Conservation (phyloP, 2,888 invertebrate genomes). For the Oasisia sp. region DNA sequence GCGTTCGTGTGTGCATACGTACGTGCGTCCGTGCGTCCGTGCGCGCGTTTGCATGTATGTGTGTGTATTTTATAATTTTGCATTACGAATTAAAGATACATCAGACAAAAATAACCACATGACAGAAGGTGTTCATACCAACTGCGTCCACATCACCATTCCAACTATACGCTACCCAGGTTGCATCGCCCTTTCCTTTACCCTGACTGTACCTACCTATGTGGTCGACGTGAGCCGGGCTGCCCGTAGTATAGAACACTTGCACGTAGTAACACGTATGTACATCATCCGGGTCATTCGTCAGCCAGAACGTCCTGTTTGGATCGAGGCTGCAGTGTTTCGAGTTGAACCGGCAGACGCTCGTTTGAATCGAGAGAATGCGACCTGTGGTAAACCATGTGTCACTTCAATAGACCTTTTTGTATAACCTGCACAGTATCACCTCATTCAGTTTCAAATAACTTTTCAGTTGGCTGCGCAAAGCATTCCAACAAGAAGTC, state of each 20-base stretch:
- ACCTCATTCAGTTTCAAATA: neutral
- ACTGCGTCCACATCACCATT: too few relatives aligned
- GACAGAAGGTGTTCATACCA: too few relatives aligned
- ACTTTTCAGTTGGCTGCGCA: neutral
- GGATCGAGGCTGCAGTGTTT: slow-evolving; percentile 37
- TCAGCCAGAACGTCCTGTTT: slow-evolving; percentile 37
- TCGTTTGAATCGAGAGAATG: slow-evolving; percentile 34
- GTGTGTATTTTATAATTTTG: too few relatives aligned
- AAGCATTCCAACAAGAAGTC: too few relatives aligned
- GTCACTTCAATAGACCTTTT: neutral
- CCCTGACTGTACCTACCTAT: neutral
- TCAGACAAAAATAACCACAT: too few relatives aligned
- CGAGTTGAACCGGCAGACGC: slow-evolving; percentile 32
- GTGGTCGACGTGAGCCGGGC: neutral
- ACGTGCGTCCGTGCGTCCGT: too few relatives aligned
- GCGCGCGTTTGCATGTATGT: too few relatives aligned
- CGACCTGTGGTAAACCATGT: slow-evolving; percentile 25
- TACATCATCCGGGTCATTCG: slow-evolving; percentile 32
- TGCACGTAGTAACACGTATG: slow-evolving; percentile 35
- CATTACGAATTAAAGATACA: too few relatives aligned
- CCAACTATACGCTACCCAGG: too few relatives aligned
- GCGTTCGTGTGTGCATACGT: too few relatives aligned
- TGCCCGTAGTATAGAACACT: slow-evolving; percentile 26
- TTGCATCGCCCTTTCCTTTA: too few relatives aligned
- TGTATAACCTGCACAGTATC: neutral